phyloP scores from a whole-genome alignment of 2,797 vertebrate species.

The Pitangus sulphuratus region DNA sequence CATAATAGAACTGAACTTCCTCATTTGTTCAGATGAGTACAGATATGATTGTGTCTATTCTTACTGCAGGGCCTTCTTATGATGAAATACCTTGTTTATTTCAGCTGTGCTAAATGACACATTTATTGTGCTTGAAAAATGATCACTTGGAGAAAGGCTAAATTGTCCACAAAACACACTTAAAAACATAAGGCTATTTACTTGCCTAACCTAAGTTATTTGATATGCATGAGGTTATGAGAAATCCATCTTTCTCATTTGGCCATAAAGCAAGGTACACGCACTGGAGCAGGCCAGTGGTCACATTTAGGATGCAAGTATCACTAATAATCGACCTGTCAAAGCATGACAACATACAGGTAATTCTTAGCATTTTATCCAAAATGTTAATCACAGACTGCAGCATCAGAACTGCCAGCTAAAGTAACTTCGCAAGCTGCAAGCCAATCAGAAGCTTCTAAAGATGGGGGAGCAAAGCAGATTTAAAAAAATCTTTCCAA shows the following conservation, averaged over 20 bases:
- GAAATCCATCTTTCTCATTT: not conserved
- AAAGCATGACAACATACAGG: not conserved
- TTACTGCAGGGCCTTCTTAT: not conserved
- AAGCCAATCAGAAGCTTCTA: not conserved
- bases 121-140: not conserved
- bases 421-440: not conserved
- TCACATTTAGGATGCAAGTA: not conserved
- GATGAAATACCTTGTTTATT: not conserved
- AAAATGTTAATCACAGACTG: not conserved
- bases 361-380: not conserved
- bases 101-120: not conserved
- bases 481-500: not conserved
- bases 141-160: not conserved
- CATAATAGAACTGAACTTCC: not conserved
- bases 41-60: not conserved
- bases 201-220: not conserved
- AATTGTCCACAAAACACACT: not conserved
- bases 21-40: not conserved
- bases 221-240: not conserved
- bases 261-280: not conserved
- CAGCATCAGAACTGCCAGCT: not conserved
- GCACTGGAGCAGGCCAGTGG: not conserved
- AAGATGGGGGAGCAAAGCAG: not conserved
- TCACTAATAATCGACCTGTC: not conserved
- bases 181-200: not conserved